Conservation (phyloP, 53 echinoderm and acorn worm genomes). For the Echinometra lucunter region DNA sequence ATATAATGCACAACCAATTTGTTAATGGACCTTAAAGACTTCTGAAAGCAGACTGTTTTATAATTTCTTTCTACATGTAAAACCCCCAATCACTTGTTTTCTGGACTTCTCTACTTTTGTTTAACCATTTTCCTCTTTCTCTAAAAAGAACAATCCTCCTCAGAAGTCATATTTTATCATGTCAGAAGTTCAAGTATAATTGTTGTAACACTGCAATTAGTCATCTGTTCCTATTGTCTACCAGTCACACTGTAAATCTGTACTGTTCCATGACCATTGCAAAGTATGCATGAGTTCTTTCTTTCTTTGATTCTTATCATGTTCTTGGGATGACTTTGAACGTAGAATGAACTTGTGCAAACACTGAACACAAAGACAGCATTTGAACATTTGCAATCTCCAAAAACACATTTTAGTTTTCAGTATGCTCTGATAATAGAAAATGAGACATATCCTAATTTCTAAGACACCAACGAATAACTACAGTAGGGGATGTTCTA, state of each 20-base stretch:
- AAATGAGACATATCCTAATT: neutral
- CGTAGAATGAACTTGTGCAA: neutral
- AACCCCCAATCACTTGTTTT: neutral
- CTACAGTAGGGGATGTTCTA: too few relatives aligned
- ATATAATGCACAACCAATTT: too few relatives aligned
- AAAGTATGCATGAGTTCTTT: slow-evolving; percentile 34
- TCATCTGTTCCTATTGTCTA: neutral
- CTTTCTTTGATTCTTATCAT: neutral
- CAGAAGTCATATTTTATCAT: neutral
- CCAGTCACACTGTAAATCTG: neutral
- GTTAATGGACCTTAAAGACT: too few relatives aligned
- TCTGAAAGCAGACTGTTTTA: too few relatives aligned
- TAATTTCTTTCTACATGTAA: too few relatives aligned
- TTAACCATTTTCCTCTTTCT: neutral
- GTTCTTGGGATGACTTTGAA: neutral
- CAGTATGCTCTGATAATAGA: neutral
- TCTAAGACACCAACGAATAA: too few relatives aligned
- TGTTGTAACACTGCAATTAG: neutral
- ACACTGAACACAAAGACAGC: too few relatives aligned
- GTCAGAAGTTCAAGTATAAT: neutral
- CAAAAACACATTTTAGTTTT: neutral
- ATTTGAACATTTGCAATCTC: neutral
- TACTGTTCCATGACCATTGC: neutral
- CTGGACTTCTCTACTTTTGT: neutral
- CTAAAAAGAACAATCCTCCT: neutral